Percentiles rank a stretch among this genome's conserved stretches.
phyloP scores from a whole-genome alignment of 2,888 invertebrate genomes.

The Ichneumoninae sp. region DNA sequence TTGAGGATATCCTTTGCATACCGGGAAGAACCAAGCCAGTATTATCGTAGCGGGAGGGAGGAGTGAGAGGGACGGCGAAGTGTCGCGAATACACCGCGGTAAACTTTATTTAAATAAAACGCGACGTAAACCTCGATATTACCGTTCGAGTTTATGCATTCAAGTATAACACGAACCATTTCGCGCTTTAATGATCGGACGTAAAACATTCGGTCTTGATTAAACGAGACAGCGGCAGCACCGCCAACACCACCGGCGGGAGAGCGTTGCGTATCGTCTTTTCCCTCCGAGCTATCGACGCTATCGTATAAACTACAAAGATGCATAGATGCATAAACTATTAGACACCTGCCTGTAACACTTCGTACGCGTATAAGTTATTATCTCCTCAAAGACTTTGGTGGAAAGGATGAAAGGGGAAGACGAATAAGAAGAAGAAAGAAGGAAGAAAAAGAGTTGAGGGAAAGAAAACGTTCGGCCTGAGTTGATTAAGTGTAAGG shows the following conservation, averaged over 20 bases:
- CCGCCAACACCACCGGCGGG: not conserved
- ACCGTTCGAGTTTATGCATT: slow-evolving; percentile 83
- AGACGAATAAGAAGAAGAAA: slow-evolving; percentile 17
- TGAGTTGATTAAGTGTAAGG: slow-evolving; percentile 63
- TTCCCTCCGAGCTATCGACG: slow-evolving; percentile 36
- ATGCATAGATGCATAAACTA: slow-evolving; percentile 52
- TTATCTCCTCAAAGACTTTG: slow-evolving; percentile 43
- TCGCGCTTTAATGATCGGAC: slow-evolving; percentile 81
- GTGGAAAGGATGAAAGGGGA: slow-evolving; percentile 12
- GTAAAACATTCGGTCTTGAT: slow-evolving; percentile 83
- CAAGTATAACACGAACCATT: slow-evolving; percentile 82
- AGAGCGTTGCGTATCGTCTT: slow-evolving; percentile 25
- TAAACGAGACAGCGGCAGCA: slow-evolving; percentile 77
- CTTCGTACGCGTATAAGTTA: slow-evolving; percentile 59
- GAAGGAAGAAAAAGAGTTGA: slow-evolving; percentile 22
- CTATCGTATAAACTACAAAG: slow-evolving; percentile 33
- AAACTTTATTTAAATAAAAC: slow-evolving; percentile 83
- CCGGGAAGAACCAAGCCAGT: not conserved
- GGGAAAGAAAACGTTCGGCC: slow-evolving; percentile 51
- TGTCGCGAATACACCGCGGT: slow-evolving; percentile 63
- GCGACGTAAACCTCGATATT: slow-evolving; percentile 82
- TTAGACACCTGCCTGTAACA: slow-evolving; percentile 54
- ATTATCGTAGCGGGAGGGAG: slow-evolving; percentile 22
- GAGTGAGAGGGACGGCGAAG: slow-evolving; percentile 55
- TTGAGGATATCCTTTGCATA: slow-evolving; percentile 12